A percentile compares a stretch with the other conserved stretches of the same genome.
phyloP scores from a whole-genome alignment of 2,888 invertebrate genomes.

The Cantharis rufa region DNA sequence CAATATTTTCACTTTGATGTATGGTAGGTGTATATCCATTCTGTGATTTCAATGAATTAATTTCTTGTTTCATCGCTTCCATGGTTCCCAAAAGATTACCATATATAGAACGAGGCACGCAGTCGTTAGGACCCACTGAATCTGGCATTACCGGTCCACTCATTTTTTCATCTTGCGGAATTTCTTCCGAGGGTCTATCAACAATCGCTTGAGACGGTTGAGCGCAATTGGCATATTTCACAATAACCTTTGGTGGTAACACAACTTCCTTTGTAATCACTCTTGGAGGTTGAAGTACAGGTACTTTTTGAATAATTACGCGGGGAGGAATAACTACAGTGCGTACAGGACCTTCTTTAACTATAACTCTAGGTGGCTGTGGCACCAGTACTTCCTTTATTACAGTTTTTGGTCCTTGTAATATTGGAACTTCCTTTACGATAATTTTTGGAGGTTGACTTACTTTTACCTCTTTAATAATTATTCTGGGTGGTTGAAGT shows the following conservation, averaged over 20 bases:
- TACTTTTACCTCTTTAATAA: background rate
- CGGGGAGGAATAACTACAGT: background rate
- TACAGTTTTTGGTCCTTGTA: background rate
- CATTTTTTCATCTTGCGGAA: background rate
- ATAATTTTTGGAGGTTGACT: background rate
- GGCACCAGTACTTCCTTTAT: conserved; percentile 8
- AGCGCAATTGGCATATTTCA: background rate
- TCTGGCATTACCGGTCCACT: background rate
- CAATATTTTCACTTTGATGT: background rate
- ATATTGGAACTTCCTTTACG: background rate
- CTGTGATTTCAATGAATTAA: background rate
- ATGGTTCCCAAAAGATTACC: background rate
- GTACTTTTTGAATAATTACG: background rate
- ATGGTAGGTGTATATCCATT: background rate
- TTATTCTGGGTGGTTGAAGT: background rate
- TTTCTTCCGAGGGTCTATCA: background rate
- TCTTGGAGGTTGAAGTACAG: background rate
- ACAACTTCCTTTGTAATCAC: background rate
- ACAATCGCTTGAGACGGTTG: background rate
- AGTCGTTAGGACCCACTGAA: no score
- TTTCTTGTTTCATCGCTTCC: background rate
- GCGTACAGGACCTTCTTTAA: background rate
- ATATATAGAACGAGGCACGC: background rate
- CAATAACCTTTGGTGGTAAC: background rate
- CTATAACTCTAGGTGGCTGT: background rate